phyloP scores from a whole-genome alignment of 2,888 invertebrate genomes.

The Callimorpha dominula region DNA sequence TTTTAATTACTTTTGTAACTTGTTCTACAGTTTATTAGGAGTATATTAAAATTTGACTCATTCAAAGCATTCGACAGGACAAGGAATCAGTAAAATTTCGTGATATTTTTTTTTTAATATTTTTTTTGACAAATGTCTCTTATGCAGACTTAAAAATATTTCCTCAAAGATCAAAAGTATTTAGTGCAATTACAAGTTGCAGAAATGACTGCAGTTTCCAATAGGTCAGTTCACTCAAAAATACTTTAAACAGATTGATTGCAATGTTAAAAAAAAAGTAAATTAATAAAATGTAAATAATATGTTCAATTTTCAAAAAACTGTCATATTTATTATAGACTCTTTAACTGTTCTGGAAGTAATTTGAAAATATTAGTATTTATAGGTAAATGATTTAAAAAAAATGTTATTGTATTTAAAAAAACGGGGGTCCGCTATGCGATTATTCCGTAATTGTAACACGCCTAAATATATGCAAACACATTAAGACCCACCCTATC shows the following conservation, averaged over 20 bases:
- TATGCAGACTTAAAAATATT: too few relatives aligned
- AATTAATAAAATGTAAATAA: too few relatives aligned
- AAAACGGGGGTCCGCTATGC: too few relatives aligned
- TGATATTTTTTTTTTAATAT: not conserved
- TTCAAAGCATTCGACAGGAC: constrained; percentile 5
- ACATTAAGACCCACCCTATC: constrained; percentile 1
- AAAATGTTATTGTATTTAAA: too few relatives aligned
- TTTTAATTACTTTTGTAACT: constrained; percentile 29
- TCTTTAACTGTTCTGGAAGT: too few relatives aligned
- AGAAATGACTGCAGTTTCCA: not conserved
- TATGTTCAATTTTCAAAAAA: too few relatives aligned
- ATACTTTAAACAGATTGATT: not conserved
- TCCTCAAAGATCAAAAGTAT: not conserved
- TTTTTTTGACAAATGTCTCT: not conserved
- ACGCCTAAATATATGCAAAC: not conserved
- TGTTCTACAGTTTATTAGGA: constrained; percentile 18
- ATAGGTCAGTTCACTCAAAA: too few relatives aligned
- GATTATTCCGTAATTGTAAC: not conserved
- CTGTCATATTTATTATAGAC: too few relatives aligned
- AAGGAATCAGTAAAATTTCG: not conserved
- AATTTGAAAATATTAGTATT: too few relatives aligned
- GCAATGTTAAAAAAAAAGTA: not conserved
- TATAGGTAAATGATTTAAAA: too few relatives aligned
- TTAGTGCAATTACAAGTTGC: not conserved
- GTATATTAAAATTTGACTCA: constrained; percentile 19